These are phyloP conservation scores for Catharus bicknelli DNA, from an alignment of 2,113 vertebrate genomes.

Conservation along the genomic window DNA sequence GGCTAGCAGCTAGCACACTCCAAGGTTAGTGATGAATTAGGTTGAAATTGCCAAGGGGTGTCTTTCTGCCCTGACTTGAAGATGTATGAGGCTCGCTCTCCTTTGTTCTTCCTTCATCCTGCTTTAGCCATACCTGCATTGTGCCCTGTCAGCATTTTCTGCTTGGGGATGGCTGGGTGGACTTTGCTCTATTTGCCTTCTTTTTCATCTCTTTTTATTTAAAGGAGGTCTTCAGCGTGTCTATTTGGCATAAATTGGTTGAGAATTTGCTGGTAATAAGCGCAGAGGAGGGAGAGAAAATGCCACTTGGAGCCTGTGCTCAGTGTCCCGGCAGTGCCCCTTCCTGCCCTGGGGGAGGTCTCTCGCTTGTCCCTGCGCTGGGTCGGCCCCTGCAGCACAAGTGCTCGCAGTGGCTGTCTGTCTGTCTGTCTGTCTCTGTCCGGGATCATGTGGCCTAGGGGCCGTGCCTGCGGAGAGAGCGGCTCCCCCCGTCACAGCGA, in stretches of 20 bases:
- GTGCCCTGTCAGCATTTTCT: constrained; percentile 11
- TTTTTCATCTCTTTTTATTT: background rate
- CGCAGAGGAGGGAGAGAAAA: background rate
- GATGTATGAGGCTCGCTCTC: background rate
- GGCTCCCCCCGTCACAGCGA: constrained; percentile 3
- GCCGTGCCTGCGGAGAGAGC: background rate
- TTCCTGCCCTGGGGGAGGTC: background rate
- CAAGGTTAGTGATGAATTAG: constrained; percentile 17
- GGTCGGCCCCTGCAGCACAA: background rate
- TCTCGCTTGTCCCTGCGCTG: background rate
- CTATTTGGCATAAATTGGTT: background rate
- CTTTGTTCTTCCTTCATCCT: constrained; percentile 14
- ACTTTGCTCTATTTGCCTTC: background rate
- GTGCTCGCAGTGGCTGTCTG: background rate
- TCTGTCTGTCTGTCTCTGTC: background rate
- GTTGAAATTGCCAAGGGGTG: background rate
- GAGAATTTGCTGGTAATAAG: background rate
- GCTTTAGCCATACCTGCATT: background rate
- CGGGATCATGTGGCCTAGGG: constrained; percentile 9
- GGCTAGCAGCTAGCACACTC: background rate
- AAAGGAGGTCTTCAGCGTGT: background rate
- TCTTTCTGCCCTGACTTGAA: background rate
- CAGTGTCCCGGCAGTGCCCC: background rate
- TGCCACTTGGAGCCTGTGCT: fast-evolving
- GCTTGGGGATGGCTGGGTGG: background rate